These are phyloP conservation scores for Sebastes itinus DNA, from an alignment of 2,797 vertebrate species.

Conservation along the genomic window DNA sequence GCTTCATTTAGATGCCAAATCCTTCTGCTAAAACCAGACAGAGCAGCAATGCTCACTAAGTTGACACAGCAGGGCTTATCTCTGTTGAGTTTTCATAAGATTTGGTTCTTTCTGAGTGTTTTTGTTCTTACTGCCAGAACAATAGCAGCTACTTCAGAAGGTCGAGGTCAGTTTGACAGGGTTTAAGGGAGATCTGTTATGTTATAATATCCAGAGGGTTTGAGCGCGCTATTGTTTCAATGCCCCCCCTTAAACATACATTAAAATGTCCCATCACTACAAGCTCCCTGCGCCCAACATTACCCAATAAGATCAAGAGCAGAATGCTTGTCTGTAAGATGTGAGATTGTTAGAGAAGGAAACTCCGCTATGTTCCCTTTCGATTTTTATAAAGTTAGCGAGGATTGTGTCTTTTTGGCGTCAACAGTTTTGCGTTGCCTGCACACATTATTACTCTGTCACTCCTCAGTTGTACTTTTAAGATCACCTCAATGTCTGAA, in stretches of 20 bases:
- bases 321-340: no score
- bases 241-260: no score
- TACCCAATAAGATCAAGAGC: neutral
- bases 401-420: no score
- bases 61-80: constrained; percentile 40
- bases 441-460: neutral
- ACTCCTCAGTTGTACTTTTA: neutral
- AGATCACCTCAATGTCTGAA: neutral
- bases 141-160: neutral
- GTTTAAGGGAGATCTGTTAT: no score
- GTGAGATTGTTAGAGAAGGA: no score
- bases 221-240: no score
- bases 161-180: neutral
- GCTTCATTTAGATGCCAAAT: constrained; percentile 33
- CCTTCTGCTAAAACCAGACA: constrained; percentile 22
- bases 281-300: neutral
- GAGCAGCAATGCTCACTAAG: constrained; percentile 17
- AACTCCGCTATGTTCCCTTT: neutral
- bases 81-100: neutral
- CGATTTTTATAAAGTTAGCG: neutral
- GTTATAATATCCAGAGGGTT: no score
- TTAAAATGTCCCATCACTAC: no score
- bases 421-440: neutral
- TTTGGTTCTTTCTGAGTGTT: neutral
- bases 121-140: neutral